Base-by-base conservation (phyloP, 2,113 vertebrate species). In the Brachirus orientalis region DNA sequence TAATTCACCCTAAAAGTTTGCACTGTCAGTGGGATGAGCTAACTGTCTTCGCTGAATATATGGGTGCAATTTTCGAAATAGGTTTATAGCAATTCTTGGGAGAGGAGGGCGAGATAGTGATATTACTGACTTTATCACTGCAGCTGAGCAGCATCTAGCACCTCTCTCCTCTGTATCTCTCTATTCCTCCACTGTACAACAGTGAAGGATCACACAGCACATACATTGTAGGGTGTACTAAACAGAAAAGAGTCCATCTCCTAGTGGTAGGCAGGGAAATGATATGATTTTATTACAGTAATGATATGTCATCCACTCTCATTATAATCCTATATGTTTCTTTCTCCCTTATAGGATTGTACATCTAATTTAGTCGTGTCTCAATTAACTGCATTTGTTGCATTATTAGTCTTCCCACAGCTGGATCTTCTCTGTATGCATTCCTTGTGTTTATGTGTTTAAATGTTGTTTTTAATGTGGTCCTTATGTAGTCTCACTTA, bases 51-150 rank as follows among this genome's bases (percentile, higher is more conserved):
- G 12, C 68, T 79, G 86, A 90, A 93, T 92, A 91, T 93, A 93
- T 92, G 91, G 88, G 44, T 72, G 91, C 91, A 92, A 93, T 93
- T 92, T 93, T 91, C 80, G 51, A 92, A 94, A 93, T 93, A 90
- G 93, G 90, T 92, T 94, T 93, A 92, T 90, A 88, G 93, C 90
- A 86, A 92, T 92, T 90, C 91, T 91, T 90, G 88, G 87, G 93
- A 91, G 91, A 91, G 89, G 86, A 91, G 85, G 81, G 87, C 77
- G 77, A 91, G 91, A 91, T 91, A 88, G 92, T 77, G 89, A 93
- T 93, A 94, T 93, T 92, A 94, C 91, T 80, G 88, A 90, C 91
- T 93, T 92, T 93, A 93, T 94, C 91, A 92, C 86, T 87, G 90
- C 88, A 83, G 90, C 88, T 76, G 79, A 91, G 86, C 83, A 83